Base-by-base conservation (phyloP, 1,140 invertebrate genomes). In the Holotrichia oblita region DNA sequence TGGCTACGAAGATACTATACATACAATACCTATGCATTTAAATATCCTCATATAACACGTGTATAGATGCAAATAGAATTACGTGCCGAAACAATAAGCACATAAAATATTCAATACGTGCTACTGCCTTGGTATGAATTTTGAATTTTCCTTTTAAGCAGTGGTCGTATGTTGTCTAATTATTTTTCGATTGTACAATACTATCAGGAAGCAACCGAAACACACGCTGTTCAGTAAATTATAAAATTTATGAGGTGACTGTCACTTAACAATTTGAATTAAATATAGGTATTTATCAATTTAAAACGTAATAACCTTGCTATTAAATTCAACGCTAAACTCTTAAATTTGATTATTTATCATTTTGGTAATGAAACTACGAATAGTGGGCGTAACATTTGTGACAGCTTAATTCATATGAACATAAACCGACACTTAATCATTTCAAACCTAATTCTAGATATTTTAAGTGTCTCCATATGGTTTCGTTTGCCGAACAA, bases 171-270 rank as follows among this genome's bases (percentile, higher is more conserved):
- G 12, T 42, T 12, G 12, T 42, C 12, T 42, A 0, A 42, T 42
- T 12, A 42, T 42, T 9, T 42, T 42, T 12, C 12, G 41, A 9
- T 42, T 42, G 41, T 12, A 7, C n/a, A n/a, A n/a, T n/a, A n/a
- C n/a, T n/a, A n/a, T n/a, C 0, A 12, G 41, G 12, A 42, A 12
- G 41, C 8, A 12, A 42, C 41, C 41, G 8, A 12, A 42, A 42
- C 12, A 9, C 41, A 12, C 12, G 41, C 8, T 42, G 41, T 42
- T 42, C 41, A 42, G 41, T 42, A 42, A 42, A 42, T 42, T 42
- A 42, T n/a, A 61, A 61, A 61, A n/a, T 61, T 6, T 61, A 61
- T 61, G n/a, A 61, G 55, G 3, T 61, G 20, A 61, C 55, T 61
- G 55, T 22, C 55, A 7, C 14, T 0, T n/a, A 61, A 17, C 55